Conservation (phyloP, 2,888 invertebrate species). For the Apamea sordens region DNA sequence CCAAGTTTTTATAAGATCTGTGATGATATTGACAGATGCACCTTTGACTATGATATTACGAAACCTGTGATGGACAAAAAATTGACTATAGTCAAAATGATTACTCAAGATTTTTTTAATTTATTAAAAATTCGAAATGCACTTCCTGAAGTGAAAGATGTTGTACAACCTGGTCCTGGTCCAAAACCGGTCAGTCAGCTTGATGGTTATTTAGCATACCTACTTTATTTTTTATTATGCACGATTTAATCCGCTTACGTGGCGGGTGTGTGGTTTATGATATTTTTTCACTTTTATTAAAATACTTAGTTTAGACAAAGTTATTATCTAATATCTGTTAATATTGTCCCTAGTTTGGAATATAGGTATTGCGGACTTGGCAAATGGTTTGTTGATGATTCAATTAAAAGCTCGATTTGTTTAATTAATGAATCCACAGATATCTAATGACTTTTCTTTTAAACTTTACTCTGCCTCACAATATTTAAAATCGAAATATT, state of each 20-base stretch:
- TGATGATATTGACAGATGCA: constrained; percentile 33
- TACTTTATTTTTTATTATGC: constrained; percentile 33
- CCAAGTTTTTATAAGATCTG: constrained; percentile 21
- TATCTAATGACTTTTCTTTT: background rate
- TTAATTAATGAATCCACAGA: background rate
- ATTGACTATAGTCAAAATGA: constrained; percentile 17
- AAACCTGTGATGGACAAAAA: constrained; percentile 22
- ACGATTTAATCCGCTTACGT: constrained; percentile 15
- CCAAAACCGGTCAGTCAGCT: constrained; percentile 41
- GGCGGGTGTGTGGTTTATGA: background rate
- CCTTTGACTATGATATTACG: constrained; percentile 3
- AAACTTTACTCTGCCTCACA: background rate
- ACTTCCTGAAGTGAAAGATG: constrained; percentile 63
- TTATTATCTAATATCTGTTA: too few relatives aligned
- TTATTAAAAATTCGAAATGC: constrained; percentile 34
- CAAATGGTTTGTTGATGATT: background rate
- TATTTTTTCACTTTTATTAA: background rate
- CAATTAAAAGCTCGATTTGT: background rate
- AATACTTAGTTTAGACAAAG: background rate
- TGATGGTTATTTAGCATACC: constrained; percentile 35
- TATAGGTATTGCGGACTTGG: background rate
- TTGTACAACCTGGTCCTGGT: constrained; percentile 43
- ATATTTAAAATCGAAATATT: background rate
- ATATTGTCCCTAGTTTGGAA: background rate
- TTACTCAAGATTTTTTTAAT: constrained; percentile 16